Percentiles rank a stretch among this genome's conserved stretches.
Evolutionary conservation across 2,888 invertebrate species (phyloP).

Genomic region (Sthenelais limicola): DNA sequence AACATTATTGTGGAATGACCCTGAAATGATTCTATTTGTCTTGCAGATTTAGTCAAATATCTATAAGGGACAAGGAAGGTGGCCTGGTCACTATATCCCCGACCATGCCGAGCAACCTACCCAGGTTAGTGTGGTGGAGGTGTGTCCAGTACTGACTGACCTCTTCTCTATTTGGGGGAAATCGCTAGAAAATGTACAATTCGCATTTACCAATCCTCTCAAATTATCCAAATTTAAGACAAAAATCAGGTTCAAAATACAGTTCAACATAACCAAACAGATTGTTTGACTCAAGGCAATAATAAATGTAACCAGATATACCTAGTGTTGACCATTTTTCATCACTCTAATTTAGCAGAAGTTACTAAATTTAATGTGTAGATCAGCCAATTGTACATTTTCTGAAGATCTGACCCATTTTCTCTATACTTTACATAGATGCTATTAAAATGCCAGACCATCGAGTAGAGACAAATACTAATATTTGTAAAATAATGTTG

Average conservation of each 20-base stretch:
- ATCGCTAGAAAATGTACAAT: too few species aligned
- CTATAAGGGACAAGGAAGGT: slow-evolving; percentile 61
- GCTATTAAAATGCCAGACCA: not conserved
- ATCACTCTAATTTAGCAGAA: too few species aligned
- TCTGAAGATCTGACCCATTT: not conserved
- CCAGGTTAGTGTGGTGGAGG: slow-evolving; percentile 54
- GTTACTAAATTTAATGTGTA: too few species aligned
- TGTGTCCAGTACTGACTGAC: not conserved
- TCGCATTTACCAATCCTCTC: too few species aligned
- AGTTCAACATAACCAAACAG: too few species aligned
- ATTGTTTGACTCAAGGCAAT: too few species aligned
- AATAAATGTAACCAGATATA: too few species aligned
- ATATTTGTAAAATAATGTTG: not conserved
- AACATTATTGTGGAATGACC: not conserved
- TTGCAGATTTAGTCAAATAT: slow-evolving; percentile 62
- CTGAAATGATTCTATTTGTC: not conserved
- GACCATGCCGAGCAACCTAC: slow-evolving; percentile 64
- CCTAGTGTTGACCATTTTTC: too few species aligned
- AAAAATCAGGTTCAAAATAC: too few species aligned
- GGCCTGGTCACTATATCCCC: slow-evolving; percentile 65
- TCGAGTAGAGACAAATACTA: not conserved
- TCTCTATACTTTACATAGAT: not conserved
- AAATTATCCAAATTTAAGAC: too few species aligned
- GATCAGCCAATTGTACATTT: too few species aligned
- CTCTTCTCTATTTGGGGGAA: too few species aligned